Percentiles rank a stretch among this genome's conserved stretches.
Evolutionary conservation across 1,140 invertebrate genomes (phyloP).

Genomic region (Dendrolimus kikuchii): DNA sequence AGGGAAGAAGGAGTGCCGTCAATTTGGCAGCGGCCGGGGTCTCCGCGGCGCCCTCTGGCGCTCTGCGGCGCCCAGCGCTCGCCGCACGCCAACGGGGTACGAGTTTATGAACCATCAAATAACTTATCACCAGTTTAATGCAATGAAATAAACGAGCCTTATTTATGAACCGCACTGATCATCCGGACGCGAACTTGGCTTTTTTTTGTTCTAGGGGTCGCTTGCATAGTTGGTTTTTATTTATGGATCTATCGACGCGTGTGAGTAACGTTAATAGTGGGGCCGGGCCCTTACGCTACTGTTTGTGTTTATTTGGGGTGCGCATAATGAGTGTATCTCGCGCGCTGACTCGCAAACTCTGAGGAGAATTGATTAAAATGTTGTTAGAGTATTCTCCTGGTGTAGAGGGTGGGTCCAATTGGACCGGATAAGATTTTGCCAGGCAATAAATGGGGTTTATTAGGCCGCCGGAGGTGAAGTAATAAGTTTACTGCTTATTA

Average conservation of each 20-base stretch:
- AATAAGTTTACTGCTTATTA: too few relatives aligned
- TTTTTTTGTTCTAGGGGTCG: slow-evolving; percentile 43
- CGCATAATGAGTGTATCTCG: slow-evolving; percentile 63
- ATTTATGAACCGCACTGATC: slow-evolving; percentile 56
- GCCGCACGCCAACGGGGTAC: slow-evolving; percentile 26
- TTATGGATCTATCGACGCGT: slow-evolving; percentile 60
- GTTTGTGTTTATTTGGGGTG: slow-evolving; percentile 69
- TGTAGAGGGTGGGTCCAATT: slow-evolving; percentile 40
- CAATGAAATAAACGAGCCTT: slow-evolving; percentile 59
- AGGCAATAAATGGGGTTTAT: slow-evolving; percentile 60
- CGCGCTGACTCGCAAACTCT: slow-evolving; percentile 66
- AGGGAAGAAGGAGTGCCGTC: slow-evolving; percentile 41
- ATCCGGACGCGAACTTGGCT: slow-evolving; percentile 43
- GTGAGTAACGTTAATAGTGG: slow-evolving; percentile 65
- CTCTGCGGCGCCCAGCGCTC: slow-evolving; percentile 31
- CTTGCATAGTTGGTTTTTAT: slow-evolving; percentile 43
- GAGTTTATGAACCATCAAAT: slow-evolving; percentile 62
- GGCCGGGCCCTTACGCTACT: slow-evolving; percentile 54
- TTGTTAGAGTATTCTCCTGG: slow-evolving; percentile 58
- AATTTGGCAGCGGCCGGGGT: slow-evolving; percentile 44
- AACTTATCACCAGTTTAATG: slow-evolving; percentile 64
- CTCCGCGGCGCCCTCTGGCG: slow-evolving; percentile 23
- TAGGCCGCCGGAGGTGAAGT: slow-evolving; percentile 10
- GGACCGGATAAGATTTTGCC: slow-evolving; percentile 46
- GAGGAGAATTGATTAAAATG: slow-evolving; percentile 68